phyloP scores from a whole-genome alignment of 1,140 invertebrate species.

The Drosophila seguyi region DNA sequence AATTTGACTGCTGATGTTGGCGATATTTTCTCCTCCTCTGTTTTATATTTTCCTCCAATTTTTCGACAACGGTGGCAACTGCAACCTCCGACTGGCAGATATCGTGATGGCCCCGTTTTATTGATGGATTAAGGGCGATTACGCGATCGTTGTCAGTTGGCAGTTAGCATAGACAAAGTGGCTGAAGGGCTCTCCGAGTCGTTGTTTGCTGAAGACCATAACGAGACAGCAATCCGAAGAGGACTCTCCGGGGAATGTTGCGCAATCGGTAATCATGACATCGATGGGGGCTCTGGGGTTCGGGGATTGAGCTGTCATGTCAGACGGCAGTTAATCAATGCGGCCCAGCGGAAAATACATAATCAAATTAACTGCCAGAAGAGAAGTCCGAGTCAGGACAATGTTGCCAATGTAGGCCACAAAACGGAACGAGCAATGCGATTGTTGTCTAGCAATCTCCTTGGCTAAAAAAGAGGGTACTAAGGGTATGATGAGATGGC shows the following conservation, averaged over 20 bases:
- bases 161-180: conserved; percentile 39
- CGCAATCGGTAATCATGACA: conserved; percentile 81
- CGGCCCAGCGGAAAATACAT: conserved; percentile 69
- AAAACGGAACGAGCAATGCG: conserved; percentile 28
- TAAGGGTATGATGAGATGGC: conserved; percentile 2
- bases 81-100: conserved; percentile 51
- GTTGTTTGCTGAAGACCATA: conserved; percentile 72
- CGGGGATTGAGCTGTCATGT: conserved; percentile 83
- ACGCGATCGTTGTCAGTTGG: conserved; percentile 79
- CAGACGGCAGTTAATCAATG: conserved; percentile 84
- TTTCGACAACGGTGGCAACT: conserved; percentile 69
- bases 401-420: conserved; percentile 70
- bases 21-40: conserved; percentile 34
- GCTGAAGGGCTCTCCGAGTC: conserved; percentile 59
- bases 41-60: not conserved
- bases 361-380: conserved; percentile 81
- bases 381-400: conserved; percentile 66
- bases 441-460: conserved; percentile 56
- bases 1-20: conserved; percentile 67
- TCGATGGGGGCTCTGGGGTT: conserved; percentile 32
- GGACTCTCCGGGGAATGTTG: conserved; percentile 61
- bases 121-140: conserved; percentile 85
- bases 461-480: conserved; percentile 15
- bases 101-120: conserved; percentile 85
- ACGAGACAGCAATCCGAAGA: conserved; percentile 36